Evolutionary conservation across 1,140 invertebrate genomes (phyloP), one percentile per base, ranked within the genome.

Genomic region (Temnothorax longispinosus): DNA sequence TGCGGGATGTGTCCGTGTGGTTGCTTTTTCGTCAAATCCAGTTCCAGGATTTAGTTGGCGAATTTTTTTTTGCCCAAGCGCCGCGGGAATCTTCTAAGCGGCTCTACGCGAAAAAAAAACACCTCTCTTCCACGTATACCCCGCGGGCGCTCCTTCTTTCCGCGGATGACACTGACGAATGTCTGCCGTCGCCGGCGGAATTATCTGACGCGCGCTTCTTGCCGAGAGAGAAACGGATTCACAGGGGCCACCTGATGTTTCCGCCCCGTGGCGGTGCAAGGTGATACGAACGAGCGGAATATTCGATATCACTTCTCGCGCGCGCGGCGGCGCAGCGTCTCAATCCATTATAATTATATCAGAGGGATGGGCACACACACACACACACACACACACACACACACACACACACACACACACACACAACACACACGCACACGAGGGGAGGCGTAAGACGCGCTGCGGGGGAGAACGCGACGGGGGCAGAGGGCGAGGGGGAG

Each of bases 101-200:
- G 56, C 27, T 50, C 35, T 13, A 60, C 13, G 52, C 21, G 41
- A 21, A 27, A 74, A 69, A 27, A 27, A 81, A 74, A 71, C 27
- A 58, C 47, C 21, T 44, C 75, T 76, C 75, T 76, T 56, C 75
- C 52, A 41, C 60, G 56, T 82, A 81, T 21, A 21, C 21, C 21
- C 88, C 71, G 80, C 50, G 56, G 85, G 32, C 62, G 41, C 47
- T 89, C 58, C 78, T 89, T 62, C 69, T 47, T 32, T 67, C 52
- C 54, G 21, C 50, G 21, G 54, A 47, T 67, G 89, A 90, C 89
- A 90, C 77, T 90, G 88, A 90, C 89, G 88, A 80, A 90, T 90
- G 88, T 76, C 54, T 47, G 44, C 27, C 80, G 80, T 84, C 69
- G 60, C 65, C 60, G 47, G 80, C 62, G 74, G 69, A 90, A 90